phyloP scores from a whole-genome alignment of 2,888 invertebrate genomes.

The Sesamia inferens region DNA sequence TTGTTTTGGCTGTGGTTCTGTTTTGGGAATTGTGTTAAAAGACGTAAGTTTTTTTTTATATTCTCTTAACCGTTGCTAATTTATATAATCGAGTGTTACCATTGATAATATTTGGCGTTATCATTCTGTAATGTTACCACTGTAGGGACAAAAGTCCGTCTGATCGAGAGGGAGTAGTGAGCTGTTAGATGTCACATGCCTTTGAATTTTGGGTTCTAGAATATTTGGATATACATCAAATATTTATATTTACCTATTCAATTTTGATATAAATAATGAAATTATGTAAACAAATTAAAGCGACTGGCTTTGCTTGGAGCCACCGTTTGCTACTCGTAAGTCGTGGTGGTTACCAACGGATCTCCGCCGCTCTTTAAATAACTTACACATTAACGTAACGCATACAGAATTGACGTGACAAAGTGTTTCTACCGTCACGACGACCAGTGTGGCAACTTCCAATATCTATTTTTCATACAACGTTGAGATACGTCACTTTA shows the following conservation, averaged over 20 bases:
- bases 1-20: constrained; percentile 87
- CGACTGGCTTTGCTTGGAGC: neutral
- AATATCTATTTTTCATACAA: too few species aligned
- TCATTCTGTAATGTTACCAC: neutral
- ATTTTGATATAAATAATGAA: neutral
- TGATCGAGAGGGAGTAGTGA: neutral
- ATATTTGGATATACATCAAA: neutral
- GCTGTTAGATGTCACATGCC: neutral
- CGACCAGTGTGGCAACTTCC: too few species aligned
- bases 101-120: neutral
- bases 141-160: neutral
- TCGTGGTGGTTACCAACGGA: neutral
- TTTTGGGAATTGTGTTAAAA: constrained; percentile 77
- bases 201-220: neutral
- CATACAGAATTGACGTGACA: too few species aligned
- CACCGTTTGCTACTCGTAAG: neutral
- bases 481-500: too few species aligned
- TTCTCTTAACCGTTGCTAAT: neutral
- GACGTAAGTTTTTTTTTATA: constrained; percentile 74
- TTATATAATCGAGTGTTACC: neutral
- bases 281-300: neutral
- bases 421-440: too few species aligned
- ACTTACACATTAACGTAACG: too few species aligned
- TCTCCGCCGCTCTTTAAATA: neutral
- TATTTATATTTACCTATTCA: neutral